Percentiles rank a stretch among this genome's conserved stretches.
Conservation (phyloP, 2,888 invertebrate genomes). For the Eudemis profundana region DNA sequence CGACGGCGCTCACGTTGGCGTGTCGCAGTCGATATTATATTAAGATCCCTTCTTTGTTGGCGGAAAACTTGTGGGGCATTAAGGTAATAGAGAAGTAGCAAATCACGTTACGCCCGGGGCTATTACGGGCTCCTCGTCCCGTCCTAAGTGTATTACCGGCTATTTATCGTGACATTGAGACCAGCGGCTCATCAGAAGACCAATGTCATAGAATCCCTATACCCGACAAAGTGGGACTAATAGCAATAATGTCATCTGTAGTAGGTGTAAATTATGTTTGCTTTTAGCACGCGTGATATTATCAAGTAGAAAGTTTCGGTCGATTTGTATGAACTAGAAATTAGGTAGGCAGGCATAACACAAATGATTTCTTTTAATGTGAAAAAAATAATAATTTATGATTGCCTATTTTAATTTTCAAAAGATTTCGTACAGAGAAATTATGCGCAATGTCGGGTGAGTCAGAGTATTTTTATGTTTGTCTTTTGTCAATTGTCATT, state of each 20-base stretch:
- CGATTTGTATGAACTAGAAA: no score
- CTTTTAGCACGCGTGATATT: constrained; percentile 2
- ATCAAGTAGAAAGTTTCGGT: no score
- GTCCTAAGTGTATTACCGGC: constrained; percentile 75
- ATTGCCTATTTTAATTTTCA: no score
- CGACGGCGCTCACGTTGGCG: constrained; percentile 18
- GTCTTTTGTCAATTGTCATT: no score
- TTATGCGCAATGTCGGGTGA: no score
- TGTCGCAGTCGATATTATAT: constrained; percentile 69
- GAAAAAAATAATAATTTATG: no score
- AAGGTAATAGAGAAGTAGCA: constrained; percentile 75
- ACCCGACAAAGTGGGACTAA: constrained; percentile 32
- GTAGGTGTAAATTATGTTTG: constrained; percentile 29
- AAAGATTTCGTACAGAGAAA: no score
- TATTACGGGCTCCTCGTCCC: constrained; percentile 69
- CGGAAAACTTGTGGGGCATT: constrained; percentile 74
- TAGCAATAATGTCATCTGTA: constrained; percentile 17
- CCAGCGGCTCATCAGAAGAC: constrained; percentile 61
- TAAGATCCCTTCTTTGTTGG: constrained; percentile 73
- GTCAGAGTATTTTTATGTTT: no score
- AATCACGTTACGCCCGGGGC: constrained; percentile 76
- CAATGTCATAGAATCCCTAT: constrained; percentile 54
- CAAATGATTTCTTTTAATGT: no score
- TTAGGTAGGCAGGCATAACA: no score
- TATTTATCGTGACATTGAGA: constrained; percentile 77